Evolutionary conservation across 2,888 invertebrate species (phyloP), one percentile per base, ranked within the genome.

Genomic region (Eustalomyia histrio): DNA sequence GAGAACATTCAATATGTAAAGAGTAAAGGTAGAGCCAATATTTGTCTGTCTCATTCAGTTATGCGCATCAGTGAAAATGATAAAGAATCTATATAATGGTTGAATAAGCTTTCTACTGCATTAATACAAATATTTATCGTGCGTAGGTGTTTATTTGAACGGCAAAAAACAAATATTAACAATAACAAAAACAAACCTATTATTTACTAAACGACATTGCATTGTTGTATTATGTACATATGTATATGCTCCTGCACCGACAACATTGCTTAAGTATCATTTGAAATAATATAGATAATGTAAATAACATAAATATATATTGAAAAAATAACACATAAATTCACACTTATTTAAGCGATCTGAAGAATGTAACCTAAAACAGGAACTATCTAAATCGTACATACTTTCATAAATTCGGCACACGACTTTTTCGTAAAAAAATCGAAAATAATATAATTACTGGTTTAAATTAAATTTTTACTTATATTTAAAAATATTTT

Each of bases 61-160:
- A 80, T 76, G 67, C 72, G 63, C 67, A 68, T 80, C 76, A 80
- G 72, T 80, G 76, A 63, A 76, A 64, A 68, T 76, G 76, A 80
- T 76, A 80, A 72, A 72, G 61, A 76, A 76, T 72, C 43, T n/a
- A n/a, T 47, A 47, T 47, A n/a, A 47, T 47, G 43, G 43, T 47
- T 47, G n/a, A 47, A n/a, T 2, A 47, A 39, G 43, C n/a, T 14
- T 14, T n/a, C 43, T 47, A 47, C 43, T 39, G 10, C 43, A 47
- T 47, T 2, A 47, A 18, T 24, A 43, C 8, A 39, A 47, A 76
- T 58, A 68, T 21, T 18, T 35, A 50, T 33, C 17, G 58, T 72
- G 80, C 58, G 76, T 80, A 68, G 80, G 80, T 71, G 75, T 47
- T n/a, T 47, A 47, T 47, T 47, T n/a, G 43, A 47, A 47, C 43